Base-by-base conservation (phyloP, 2,888 invertebrate genomes). In the Resseliella maxima region DNA sequence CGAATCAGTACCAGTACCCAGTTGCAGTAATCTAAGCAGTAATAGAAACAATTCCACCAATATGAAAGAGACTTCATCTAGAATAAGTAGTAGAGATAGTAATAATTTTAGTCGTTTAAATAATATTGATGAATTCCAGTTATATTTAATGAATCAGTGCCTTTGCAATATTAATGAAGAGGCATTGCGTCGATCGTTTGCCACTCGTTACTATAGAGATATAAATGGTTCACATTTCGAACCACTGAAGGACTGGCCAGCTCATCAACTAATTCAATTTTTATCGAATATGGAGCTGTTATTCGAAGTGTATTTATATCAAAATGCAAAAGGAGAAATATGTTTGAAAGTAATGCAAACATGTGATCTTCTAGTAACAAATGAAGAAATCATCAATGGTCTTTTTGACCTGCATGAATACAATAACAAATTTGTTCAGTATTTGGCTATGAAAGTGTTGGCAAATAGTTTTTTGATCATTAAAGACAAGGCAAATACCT, bases 401-500 rank as follows among this genome's bases (percentile, higher is more conserved):
- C 94, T 97, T 50, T 54, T 31, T 86, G 95, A 95, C 88, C 92
- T 97, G 88, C 94, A 95, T 21, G 94, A 95, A 89, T 95, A 95
- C 89, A 93, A 94, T 87, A 95, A 96, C 92, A 94, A 94, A 89
- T 97, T 95, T 90, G 93, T 97, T 87, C 95, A 95, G 89, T 96
- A 95, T 91, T 92, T 96, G 87, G 95, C 96, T 15, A 94, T 95
- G 88, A 94, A 95, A 89, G 95, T 96, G 27, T 91, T 97, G 86
- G 95, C 96, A 86, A 95, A 96, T 88, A 96, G 97, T 91, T 92
- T 97, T 89, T 95, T 96, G 88, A 95, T 96, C 86, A 95, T 96
- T 36, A 95, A 96, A 90, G 95, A 95, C 88, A 95, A 95, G 86
- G 85, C 86, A 59, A 94, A 96, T 35, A 95, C 96, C 89, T 94